These are phyloP conservation scores for Anthophora plumipes DNA, from an alignment of 2,888 invertebrate genomes.

Conservation along the genomic window DNA sequence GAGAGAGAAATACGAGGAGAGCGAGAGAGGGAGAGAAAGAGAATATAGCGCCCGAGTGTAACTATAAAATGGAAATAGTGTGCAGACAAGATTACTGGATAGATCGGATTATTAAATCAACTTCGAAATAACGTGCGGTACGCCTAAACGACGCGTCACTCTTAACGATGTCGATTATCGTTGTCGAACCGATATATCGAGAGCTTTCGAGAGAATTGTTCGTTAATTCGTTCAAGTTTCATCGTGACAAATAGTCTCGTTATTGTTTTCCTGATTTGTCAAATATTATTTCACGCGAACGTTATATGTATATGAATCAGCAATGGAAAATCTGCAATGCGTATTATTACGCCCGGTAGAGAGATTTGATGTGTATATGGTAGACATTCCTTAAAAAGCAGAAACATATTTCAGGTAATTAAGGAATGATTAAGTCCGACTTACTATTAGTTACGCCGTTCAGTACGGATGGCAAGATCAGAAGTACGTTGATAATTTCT, in stretches of 20 bases:
- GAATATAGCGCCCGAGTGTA: background rate
- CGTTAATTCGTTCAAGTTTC: background rate
- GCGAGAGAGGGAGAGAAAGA: background rate
- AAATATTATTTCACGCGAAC: background rate
- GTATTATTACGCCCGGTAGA: background rate
- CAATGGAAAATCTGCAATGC: too few relatives aligned
- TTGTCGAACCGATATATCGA: background rate
- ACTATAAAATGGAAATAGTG: conserved; percentile 31
- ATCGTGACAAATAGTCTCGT: background rate
- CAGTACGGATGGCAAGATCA: conserved; percentile 9
- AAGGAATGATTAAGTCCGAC: conserved; percentile 1
- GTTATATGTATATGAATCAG: too few relatives aligned
- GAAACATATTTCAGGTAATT: conserved; percentile 15
- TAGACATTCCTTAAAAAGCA: background rate
- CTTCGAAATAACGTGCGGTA: conserved; percentile 32
- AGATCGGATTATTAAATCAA: conserved; percentile 46
- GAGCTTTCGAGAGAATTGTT: background rate
- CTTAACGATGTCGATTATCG: conserved; percentile 22
- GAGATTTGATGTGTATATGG: background rate
- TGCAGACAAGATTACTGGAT: conserved; percentile 14
- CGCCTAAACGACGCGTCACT: conserved; percentile 8
- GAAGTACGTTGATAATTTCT: conserved; percentile 37
- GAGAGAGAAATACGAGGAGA: too few relatives aligned
- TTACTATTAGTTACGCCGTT: background rate
- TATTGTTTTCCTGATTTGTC: background rate